A percentile compares a stretch with the other conserved stretches of the same genome.
These are phyloP conservation scores for Aldabrachelys gigantea DNA, from an alignment of 2,113 vertebrate species.

Conservation along the genomic window DNA sequence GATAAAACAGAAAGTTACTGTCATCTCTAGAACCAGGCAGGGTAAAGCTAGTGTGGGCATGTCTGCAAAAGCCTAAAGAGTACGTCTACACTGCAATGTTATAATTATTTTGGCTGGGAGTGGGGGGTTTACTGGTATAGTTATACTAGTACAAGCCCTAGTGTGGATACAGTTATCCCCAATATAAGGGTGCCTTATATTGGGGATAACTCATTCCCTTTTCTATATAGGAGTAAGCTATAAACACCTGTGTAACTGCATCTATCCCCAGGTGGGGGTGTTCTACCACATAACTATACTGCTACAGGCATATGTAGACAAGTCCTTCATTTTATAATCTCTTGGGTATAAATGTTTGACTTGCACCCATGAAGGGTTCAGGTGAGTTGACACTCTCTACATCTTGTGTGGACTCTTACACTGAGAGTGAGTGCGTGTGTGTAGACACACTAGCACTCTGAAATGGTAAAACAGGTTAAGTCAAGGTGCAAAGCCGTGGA, in stretches of 20 bases:
- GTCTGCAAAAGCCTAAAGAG: no score
- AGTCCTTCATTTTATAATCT: neutral
- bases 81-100: no score
- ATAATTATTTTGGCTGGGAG: neutral
- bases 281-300: neutral
- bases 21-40: neutral
- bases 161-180: neutral
- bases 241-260: neutral
- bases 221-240: neutral
- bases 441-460: neutral
- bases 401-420: neutral
- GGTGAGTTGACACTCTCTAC: neutral
- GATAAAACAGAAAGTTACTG: neutral
- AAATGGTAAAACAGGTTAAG: neutral
- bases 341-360: neutral
- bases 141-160: neutral
- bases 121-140: neutral
- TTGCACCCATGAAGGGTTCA: neutral
- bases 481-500: neutral
- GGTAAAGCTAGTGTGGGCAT: neutral
- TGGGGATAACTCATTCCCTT: neutral
- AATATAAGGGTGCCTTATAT: neutral
- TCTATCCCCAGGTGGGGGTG: neutral
- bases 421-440: neutral
- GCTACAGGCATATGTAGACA: neutral